These are phyloP conservation scores for Enteromius fasciolatus DNA, from an alignment of 2,797 vertebrate species.

Conservation along the genomic window DNA sequence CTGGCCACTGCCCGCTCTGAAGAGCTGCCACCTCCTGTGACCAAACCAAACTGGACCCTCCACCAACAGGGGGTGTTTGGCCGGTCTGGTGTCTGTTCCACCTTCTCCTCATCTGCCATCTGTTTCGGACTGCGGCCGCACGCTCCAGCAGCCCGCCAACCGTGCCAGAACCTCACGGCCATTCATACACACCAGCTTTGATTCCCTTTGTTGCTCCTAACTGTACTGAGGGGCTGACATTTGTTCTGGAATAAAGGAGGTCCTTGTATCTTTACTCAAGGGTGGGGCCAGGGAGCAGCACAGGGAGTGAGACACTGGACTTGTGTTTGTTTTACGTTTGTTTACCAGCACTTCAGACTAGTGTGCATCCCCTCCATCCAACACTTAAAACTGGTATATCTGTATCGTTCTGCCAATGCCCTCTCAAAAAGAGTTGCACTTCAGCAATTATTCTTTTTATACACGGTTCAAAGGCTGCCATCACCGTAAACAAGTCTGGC, in stretches of 20 bases:
- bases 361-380: conserved; percentile 45
- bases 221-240: conserved; percentile 65
- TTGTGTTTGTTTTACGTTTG: conserved; percentile 56
- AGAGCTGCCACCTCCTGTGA: conserved; percentile 50
- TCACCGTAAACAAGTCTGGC: conserved; percentile 53
- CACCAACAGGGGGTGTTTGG: conserved; percentile 58
- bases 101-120: conserved; percentile 67
- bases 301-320: conserved; percentile 49
- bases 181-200: conserved; percentile 64
- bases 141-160: conserved; percentile 68
- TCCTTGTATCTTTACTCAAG: conserved; percentile 66
- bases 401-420: conserved; percentile 51
- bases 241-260: conserved; percentile 68
- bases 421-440: conserved; percentile 58
- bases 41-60: conserved; percentile 50
- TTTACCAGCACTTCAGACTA: conserved; percentile 58
- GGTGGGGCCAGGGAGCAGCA: conserved; percentile 50
- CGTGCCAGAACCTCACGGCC: conserved; percentile 73
- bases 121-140: conserved; percentile 69
- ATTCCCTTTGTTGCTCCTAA: conserved; percentile 68
- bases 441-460: conserved; percentile 53
- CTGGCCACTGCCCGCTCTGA: conserved; percentile 53
- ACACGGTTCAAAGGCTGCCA: conserved; percentile 53
- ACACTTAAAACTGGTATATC: conserved; percentile 58
- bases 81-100: conserved; percentile 63